Base-by-base conservation (phyloP, 2,888 invertebrate genomes). In the Ditula angustiorana region DNA sequence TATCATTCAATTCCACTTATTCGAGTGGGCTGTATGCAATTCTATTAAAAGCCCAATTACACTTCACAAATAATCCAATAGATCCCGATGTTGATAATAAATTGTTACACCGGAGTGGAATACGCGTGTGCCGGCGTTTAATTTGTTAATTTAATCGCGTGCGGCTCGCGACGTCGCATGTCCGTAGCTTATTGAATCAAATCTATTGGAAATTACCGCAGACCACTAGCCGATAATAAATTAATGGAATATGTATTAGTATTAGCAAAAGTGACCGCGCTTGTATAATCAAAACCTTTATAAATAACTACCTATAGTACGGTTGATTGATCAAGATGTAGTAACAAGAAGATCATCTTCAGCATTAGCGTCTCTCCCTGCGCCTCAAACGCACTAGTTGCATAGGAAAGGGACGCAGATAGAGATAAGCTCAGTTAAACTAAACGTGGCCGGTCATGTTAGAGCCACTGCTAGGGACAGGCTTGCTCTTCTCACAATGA, bases 121-220 rank as follows among this genome's bases (percentile, higher is more conserved):
- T 26, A 44, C 57, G 7, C 8, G 33, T 19, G 33, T 53, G 44
- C 35, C 19, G 13, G n/a, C 13, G 47, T 63, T 57, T 44, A 33
- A 57, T 63, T 63, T 52, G 56, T 57, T 50, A 57, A 63, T 55
- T 41, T 50, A 50, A 44, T 63, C 50, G 62, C 62, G 41, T 63
- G 63, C 24, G 16, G 19, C 49, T 28, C 57, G 50, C 50, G 33
- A 63, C 19, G 30, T 63, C 30, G 63, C 63, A 24, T 63, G 63
- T 33, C 62, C n/a, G 2, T 19, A 23, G 24, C 10, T 37, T 56
- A 53, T 53, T 53, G 47, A 41, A 55, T 49, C 24, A 56, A 49
- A 62, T 37, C 16, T 49, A 62, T 62, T 62, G 30, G 49, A 23
- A 50, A 52, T 24, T 50, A 13, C 46, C 7, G 46, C 46, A 13